Conservation (phyloP, 2,888 invertebrate species). For the Cheilosia vernalis region DNA sequence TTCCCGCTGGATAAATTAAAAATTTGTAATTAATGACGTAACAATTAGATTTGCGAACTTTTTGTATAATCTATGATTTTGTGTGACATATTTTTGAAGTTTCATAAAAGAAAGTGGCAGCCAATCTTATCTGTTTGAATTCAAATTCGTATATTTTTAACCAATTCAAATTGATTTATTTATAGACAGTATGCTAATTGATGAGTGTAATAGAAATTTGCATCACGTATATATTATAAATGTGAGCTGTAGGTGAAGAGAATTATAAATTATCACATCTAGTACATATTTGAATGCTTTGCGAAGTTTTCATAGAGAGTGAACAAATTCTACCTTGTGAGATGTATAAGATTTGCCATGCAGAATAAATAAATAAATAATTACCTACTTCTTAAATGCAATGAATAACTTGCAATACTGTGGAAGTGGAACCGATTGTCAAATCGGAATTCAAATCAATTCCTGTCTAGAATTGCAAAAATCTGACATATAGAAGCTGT, state of each 20-base stretch:
- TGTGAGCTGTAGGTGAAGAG: constrained; percentile 26
- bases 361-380: neutral
- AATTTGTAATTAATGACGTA: constrained; percentile 23
- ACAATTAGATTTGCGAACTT: neutral
- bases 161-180: constrained; percentile 26
- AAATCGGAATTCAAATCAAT: neutral
- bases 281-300: no score
- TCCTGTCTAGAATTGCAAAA: neutral
- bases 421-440: constrained; percentile 1
- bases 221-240: constrained; percentile 49
- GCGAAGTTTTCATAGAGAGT: neutral
- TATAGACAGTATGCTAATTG: constrained; percentile 33
- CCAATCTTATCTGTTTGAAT: constrained; percentile 7
- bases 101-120: constrained; percentile 43
- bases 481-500: no score
- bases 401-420: neutral
- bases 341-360: neutral
- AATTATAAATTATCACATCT: constrained; percentile 33
- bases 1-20: neutral
- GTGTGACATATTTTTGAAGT: constrained; percentile 13
- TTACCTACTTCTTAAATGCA: neutral
- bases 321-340: neutral
- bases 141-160: constrained; percentile 2
- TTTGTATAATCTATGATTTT: constrained; percentile 6
- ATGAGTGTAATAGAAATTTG: constrained; percentile 11